Percentiles rank a stretch among this genome's conserved stretches.
Conservation (phyloP, 2,888 invertebrate genomes). For the Panorpa germanica region DNA sequence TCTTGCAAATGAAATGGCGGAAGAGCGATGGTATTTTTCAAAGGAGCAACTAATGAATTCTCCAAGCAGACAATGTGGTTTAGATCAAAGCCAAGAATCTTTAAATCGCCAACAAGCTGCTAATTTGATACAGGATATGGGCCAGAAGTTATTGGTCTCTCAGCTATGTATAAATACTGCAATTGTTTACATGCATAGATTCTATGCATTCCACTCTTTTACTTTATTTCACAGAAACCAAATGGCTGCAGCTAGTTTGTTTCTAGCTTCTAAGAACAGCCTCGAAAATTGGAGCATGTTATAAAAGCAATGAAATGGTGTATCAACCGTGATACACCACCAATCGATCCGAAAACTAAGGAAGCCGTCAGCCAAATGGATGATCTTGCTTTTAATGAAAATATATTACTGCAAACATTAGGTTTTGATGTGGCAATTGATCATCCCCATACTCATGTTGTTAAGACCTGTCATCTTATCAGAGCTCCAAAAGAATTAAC, state of each 20-base stretch:
- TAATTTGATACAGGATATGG: too few species aligned
- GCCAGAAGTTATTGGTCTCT: too few species aligned
- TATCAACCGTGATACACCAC: conserved; percentile 47
- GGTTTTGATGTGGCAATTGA: conserved; percentile 97
- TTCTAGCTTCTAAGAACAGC: conserved; percentile 96
- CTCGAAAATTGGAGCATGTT: conserved; percentile 91
- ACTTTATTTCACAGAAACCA: conserved; percentile 87
- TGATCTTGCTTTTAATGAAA: conserved; percentile 92
- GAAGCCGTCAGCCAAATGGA: conserved; percentile 65
- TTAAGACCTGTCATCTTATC: conserved; percentile 71
- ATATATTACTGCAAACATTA: conserved; percentile 87
- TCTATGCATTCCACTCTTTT: conserved; percentile 97
- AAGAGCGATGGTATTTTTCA: too few species aligned
- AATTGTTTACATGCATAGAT: conserved; percentile 98
- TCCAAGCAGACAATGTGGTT: too few species aligned
- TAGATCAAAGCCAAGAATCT: too few species aligned
- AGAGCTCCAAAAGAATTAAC: conserved; percentile 89
- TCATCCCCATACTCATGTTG: conserved; percentile 95
- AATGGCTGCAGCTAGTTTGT: conserved; percentile 85
- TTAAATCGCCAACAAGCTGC: too few species aligned
- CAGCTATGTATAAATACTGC: conserved; percentile 98
- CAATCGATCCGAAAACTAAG: conserved; percentile 55
- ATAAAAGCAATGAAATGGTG: conserved; percentile 84
- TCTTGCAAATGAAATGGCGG: too few species aligned
- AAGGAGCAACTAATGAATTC: too few species aligned